Base-by-base conservation (phyloP, 2,113 vertebrate genomes). In the Aldabrachelys gigantea region DNA sequence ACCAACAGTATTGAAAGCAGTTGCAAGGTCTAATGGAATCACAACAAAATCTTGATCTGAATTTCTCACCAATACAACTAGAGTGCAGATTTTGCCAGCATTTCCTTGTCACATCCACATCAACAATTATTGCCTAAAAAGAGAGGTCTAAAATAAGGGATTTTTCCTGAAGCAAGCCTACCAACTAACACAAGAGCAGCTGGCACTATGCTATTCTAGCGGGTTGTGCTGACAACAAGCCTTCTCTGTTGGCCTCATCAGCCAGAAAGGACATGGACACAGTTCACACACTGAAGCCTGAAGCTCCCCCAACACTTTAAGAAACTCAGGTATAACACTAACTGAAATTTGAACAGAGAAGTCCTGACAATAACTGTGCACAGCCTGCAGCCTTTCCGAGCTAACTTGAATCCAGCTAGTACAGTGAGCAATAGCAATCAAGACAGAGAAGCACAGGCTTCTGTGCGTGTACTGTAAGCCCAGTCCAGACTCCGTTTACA, bases 1-100 rank as follows among this genome's bases (percentile, higher is more conserved):
- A 29, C 25, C 9, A 4, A n/a, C 5, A 47, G 24, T 78, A 27
- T 13, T 38, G 2, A 3, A 0, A 3, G 44, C 82, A 7, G 13
- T 4, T 11, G 0, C 29, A 0, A 1, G 9, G 82, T 0, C 7
- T 8, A 6, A 1, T 0, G 25, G 44, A 78, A 78, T 78, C 44
- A 0, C 0, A 0, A 62, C 0, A 4, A 80, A 41, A 76, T 8
- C 65, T 69, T 72, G 35, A 72, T 72, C 65, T 72, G 65, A 72
- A 72, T 22, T 3, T 65, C 44, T 25, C 80, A n/a, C 22, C 2
- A 35, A 10, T 89, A 83, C 0, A 0, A 5, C 0, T 12, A 38
- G 72, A 59, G 10, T 38, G 47, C 9, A 29, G 3, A 88, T 95
- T 57, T 4, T 49, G 17, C 72, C n/a, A n/a, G 65, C 10, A 9